Conservation (phyloP, 2,888 invertebrate species). For the Idaea aversata region DNA sequence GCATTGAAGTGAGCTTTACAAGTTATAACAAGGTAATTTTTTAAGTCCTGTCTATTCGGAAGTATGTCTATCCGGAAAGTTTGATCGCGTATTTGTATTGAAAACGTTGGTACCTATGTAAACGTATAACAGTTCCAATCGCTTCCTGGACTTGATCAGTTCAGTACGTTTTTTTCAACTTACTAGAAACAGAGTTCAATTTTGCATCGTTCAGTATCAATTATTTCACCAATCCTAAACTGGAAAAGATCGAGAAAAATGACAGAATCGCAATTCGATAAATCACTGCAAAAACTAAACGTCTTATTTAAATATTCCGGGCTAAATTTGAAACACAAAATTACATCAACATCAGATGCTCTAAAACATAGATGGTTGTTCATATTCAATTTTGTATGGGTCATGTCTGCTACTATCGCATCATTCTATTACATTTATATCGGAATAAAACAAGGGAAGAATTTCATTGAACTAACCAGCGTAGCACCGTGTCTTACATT, state of each 20-base stretch:
- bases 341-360: constrained; percentile 19
- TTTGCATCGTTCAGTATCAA: too few species aligned
- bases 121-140: not conserved
- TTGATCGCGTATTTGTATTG: not conserved
- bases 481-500: constrained; percentile 38
- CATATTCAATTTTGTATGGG: constrained; percentile 34
- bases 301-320: constrained; percentile 35
- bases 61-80: not conserved
- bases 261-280: constrained; percentile 28
- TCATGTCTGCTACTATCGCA: constrained; percentile 28
- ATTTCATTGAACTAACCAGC: constrained; percentile 40
- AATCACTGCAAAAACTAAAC: constrained; percentile 33
- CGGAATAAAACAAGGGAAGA: constrained; percentile 30
- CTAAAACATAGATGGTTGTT: constrained; percentile 34
- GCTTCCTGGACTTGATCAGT: not conserved
- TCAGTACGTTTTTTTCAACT: too few species aligned
- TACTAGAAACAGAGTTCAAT: too few species aligned
- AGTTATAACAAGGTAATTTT: too few species aligned
- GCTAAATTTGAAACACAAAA: constrained; percentile 31
- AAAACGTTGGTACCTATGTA: not conserved
- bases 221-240: not conserved
- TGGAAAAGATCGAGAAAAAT: constrained; percentile 12
- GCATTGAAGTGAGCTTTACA: too few species aligned
- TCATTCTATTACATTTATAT: constrained; percentile 31
- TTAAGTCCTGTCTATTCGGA: not conserved